Percentiles rank a stretch among this genome's conserved stretches.
These are phyloP conservation scores for Erannis defoliaria DNA, from an alignment of 2,888 invertebrate genomes.

Conservation along the genomic window DNA sequence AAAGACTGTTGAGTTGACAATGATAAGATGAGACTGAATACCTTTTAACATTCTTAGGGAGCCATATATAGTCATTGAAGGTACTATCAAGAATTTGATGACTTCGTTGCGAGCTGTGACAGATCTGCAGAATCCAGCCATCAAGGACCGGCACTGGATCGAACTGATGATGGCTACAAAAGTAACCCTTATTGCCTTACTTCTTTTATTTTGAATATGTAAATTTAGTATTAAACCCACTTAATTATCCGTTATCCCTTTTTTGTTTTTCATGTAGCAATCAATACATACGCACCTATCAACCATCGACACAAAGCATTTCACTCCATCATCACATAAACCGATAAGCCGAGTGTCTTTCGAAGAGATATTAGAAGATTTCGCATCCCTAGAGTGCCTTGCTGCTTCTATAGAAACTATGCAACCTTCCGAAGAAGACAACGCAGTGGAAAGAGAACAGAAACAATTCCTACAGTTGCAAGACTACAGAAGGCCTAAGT, in stretches of 20 bases:
- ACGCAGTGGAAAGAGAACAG: slow-evolving; percentile 39
- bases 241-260: neutral
- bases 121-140: slow-evolving; percentile 97
- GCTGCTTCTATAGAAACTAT: slow-evolving; percentile 47
- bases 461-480: slow-evolving; percentile 60
- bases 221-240: neutral
- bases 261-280: slow-evolving; percentile 60
- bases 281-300: slow-evolving; percentile 61
- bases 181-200: slow-evolving; percentile 72
- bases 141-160: slow-evolving; percentile 97
- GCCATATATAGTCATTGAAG: slow-evolving; percentile 92
- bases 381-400: slow-evolving; percentile 66
- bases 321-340: slow-evolving; percentile 51
- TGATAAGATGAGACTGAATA: neutral
- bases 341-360: slow-evolving; percentile 51
- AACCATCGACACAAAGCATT: slow-evolving; percentile 61
- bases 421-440: slow-evolving; percentile 14
- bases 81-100: slow-evolving; percentile 95
- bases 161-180: slow-evolving; percentile 97
- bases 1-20: neutral
- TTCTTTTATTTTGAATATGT: neutral
- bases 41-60: slow-evolving; percentile 82
- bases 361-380: slow-evolving; percentile 68
- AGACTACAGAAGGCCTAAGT: slow-evolving; percentile 70
- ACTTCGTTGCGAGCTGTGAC: slow-evolving; percentile 97